phyloP scores from a whole-genome alignment of 2,113 vertebrate genomes.

The Pseudorasbora parva region DNA sequence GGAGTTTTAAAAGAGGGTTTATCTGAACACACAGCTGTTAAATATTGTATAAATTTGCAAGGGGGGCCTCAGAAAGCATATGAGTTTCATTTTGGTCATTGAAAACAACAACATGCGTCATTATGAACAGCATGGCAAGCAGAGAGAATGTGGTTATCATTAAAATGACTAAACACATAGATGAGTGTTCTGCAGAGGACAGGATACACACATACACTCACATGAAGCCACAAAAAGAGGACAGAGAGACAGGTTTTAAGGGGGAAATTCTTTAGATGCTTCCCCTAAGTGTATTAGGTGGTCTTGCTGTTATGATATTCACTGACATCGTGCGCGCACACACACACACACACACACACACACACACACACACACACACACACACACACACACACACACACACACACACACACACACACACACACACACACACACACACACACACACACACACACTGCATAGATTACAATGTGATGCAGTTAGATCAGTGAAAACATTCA shows the following conservation, averaged over 20 bases:
- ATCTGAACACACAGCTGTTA: constrained; percentile 22
- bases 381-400: no score
- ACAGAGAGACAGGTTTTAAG: constrained; percentile 23
- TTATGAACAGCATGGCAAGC: constrained; percentile 64
- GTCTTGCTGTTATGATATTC: neutral
- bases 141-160: constrained; percentile 71
- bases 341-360: no score
- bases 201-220: constrained; percentile 40
- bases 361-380: no score
- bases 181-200: constrained; percentile 61
- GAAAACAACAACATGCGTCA: constrained; percentile 67
- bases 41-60: constrained; percentile 17
- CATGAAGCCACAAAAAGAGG: constrained; percentile 15
- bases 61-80: constrained; percentile 63
- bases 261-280: constrained; percentile 4
- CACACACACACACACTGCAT: neutral
- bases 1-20: neutral
- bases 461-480: neutral
- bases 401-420: no score
- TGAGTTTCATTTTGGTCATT: constrained; percentile 68
- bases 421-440: no score
- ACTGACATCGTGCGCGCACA: no score
- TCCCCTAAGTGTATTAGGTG: neutral
- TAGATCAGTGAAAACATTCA: neutral
- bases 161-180: constrained; percentile 68